Percentiles rank a stretch among this genome's conserved stretches.
These are phyloP conservation scores for Hipparchia semele DNA, from an alignment of 2,888 invertebrate species.

Conservation along the genomic window DNA sequence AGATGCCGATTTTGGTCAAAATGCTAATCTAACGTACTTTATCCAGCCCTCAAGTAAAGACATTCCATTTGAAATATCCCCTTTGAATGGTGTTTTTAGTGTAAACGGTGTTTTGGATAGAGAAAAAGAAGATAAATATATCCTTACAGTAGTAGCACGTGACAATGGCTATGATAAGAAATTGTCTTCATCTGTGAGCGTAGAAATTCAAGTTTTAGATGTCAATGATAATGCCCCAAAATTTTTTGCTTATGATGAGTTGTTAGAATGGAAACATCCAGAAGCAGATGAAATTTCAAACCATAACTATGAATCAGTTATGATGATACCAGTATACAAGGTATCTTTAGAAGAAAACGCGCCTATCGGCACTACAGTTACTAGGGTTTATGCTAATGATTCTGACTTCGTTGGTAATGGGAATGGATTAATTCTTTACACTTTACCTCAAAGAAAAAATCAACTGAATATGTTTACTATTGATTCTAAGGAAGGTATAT, in stretches of 20 bases:
- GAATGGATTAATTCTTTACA: conserved; percentile 92
- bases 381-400: conserved; percentile 91
- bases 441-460: conserved; percentile 86
- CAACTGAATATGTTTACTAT: conserved; percentile 87
- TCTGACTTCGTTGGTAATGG: conserved; percentile 93
- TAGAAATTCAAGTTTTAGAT: conserved; percentile 91
- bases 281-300: conserved; percentile 75
- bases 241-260: conserved; percentile 90
- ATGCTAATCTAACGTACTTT: conserved; percentile 89
- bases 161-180: conserved; percentile 87
- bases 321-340: conserved; percentile 88
- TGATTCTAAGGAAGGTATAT: conserved; percentile 92
- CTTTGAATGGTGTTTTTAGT: conserved; percentile 86
- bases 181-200: conserved; percentile 88
- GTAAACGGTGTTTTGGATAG: conserved; percentile 91
- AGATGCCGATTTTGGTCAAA: conserved; percentile 91
- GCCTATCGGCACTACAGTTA: conserved; percentile 88
- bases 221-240: conserved; percentile 92
- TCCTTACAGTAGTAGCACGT: conserved; percentile 87
- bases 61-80: conserved; percentile 88
- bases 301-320: conserved; percentile 79
- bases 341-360: conserved; percentile 89
- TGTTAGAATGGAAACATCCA: conserved; percentile 75
- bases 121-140: conserved; percentile 87
- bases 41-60: conserved; percentile 77